phyloP scores from a whole-genome alignment of 2,888 invertebrate genomes.

The Acleris cristana region DNA sequence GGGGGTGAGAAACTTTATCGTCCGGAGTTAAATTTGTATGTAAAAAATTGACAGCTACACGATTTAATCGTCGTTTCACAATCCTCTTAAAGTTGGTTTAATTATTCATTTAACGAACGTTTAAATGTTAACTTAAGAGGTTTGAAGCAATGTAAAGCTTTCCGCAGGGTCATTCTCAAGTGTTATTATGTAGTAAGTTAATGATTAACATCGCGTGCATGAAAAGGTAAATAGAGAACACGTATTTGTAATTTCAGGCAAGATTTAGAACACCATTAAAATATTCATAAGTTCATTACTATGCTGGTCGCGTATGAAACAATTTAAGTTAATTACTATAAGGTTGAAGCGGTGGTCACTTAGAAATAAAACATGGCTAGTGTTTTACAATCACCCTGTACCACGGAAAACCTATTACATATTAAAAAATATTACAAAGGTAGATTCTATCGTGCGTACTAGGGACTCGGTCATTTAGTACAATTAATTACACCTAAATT shows the following conservation, averaged over 20 bases:
- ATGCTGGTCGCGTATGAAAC: constrained; percentile 44
- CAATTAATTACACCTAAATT: too few species aligned
- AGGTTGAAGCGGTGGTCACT: constrained; percentile 1
- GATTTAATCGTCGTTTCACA: too few species aligned
- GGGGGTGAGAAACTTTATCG: too few species aligned
- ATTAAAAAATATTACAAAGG: too few species aligned
- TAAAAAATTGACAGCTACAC: too few species aligned
- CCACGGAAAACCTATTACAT: too few species aligned
- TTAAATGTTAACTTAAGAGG: too few species aligned
- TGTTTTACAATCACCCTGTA: background rate
- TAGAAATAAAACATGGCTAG: background rate
- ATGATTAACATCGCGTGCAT: constrained; percentile 43
- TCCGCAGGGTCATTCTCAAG: background rate
- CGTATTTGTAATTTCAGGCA: constrained; percentile 47
- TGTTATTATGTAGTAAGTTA: constrained; percentile 6
- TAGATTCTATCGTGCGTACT: too few species aligned
- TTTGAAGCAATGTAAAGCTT: background rate
- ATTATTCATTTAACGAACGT: too few species aligned
- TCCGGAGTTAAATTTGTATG: too few species aligned
- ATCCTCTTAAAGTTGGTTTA: too few species aligned
- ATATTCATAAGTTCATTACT: constrained; percentile 56
- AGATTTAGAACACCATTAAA: constrained; percentile 49
- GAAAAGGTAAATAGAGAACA: constrained; percentile 43
- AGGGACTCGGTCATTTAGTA: too few species aligned
- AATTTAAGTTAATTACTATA: constrained; percentile 21